phyloP scores from a whole-genome alignment of 2,888 invertebrate genomes.

The Molanna angustata region DNA sequence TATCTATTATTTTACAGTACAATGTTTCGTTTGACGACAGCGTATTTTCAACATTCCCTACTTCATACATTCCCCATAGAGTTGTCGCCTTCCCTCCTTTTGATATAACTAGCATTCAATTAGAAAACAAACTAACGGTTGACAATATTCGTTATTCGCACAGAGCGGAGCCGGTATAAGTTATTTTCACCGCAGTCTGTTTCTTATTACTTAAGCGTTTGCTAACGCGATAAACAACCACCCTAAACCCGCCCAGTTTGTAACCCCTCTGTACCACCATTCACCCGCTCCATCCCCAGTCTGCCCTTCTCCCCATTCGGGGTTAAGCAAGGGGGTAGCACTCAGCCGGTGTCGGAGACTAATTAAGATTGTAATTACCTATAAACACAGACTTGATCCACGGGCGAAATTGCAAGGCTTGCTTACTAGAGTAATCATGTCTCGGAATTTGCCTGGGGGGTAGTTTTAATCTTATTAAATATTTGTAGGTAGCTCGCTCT shows the following conservation, averaged over 20 bases:
- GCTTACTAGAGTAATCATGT: not conserved
- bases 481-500: not conserved
- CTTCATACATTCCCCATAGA: no score
- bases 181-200: slow-evolving; percentile 27
- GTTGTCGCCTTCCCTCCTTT: no score
- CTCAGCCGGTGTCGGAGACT: slow-evolving; percentile 29
- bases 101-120: no score
- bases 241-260: not conserved
- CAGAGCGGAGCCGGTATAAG: slow-evolving; percentile 2
- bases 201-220: slow-evolving; percentile 31
- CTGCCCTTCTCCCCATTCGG: not conserved
- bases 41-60: no score
- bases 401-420: slow-evolving; percentile 5
- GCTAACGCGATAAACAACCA: slow-evolving; percentile 31
- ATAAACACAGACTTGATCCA: slow-evolving; percentile 17
- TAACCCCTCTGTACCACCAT: not conserved
- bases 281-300: not conserved
- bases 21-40: no score
- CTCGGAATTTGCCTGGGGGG: not conserved
- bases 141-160: not conserved
- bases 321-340: not conserved
- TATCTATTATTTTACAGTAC: no score
- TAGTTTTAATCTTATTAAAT: not conserved
- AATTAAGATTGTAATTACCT: slow-evolving; percentile 33
- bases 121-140: not conserved